Evolutionary conservation across 2,888 invertebrate genomes (phyloP), one percentile per base, ranked within the genome.

Genomic region (Lycaena phlaeas): DNA sequence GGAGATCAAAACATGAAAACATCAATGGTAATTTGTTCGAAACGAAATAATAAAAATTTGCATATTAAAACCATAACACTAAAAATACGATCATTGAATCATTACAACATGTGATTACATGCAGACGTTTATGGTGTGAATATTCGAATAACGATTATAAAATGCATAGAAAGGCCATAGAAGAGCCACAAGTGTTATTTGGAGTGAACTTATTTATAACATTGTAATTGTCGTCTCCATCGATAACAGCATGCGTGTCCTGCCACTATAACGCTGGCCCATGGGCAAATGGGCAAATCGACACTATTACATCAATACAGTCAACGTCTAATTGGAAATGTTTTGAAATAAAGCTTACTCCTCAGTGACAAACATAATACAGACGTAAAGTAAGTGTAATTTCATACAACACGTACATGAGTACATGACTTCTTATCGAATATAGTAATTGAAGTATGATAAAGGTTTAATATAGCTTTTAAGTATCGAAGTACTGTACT

Each of bases 181-280:
- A 34, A 48, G 46, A 36, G 17, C 43, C 41, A 42, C 31, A 42
- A 48, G 44, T 31, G 38, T 49, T 50, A 50, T 57, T 54, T 49
- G 51, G 50, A 51, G 64, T 62, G 59, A 59, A 59, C 56, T 54
- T 55, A 58, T 54, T 57, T 55, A 56, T 62, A 57, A 53, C 53
- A 53, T 52, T 45, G 53, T 52, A 43, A 52, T 53, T 54, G 50
- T 48, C 48, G 56, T 56, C 57, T 62, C 53, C 57, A 57, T 65
- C 61, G 56, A 68, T 70, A 67, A 49, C 46, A 52, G 56, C 61
- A 65, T 68, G 69, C 70, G 67, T 69, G 72, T 61, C 54, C 51
- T 41, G 52, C 51, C 54, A 46, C 62, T 60, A 65, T 68, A 64
- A 63, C 57, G 55, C 53, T 50, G 48, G 49, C 52, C 58, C 46